These are phyloP conservation scores for Pemphredon lugubris DNA, from an alignment of 2,888 invertebrate genomes.

Conservation along the genomic window DNA sequence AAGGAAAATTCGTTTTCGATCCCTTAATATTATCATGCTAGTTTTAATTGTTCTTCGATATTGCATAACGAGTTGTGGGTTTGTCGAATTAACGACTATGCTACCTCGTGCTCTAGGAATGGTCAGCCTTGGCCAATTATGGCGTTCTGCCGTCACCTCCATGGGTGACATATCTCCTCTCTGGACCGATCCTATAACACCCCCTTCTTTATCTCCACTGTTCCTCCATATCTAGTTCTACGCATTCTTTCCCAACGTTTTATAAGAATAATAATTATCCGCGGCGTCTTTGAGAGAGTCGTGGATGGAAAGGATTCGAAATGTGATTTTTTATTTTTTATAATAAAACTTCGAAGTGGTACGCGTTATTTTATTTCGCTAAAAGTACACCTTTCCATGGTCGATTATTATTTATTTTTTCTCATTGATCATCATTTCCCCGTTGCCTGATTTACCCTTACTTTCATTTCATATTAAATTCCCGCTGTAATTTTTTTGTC, in stretches of 20 bases:
- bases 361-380: no score
- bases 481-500: no score
- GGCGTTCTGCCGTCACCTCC: constrained; percentile 65
- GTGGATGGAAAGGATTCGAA: no score
- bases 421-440: no score
- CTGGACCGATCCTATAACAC: constrained; percentile 63
- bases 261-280: no score
- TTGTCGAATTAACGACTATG: constrained; percentile 32
- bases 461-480: no score
- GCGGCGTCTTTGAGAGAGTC: no score
- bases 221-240: constrained; percentile 23
- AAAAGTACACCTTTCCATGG: no score
- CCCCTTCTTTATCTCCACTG: constrained; percentile 41
- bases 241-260: constrained; percentile 8
- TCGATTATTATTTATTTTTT: no score
- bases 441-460: no score
- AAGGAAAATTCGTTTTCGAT: constrained; percentile 16
- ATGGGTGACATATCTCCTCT: constrained; percentile 71
- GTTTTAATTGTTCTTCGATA: constrained; percentile 23
- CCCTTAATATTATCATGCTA: constrained; percentile 33
- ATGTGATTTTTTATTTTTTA: no score
- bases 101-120: constrained; percentile 69
- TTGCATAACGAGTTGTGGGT: constrained; percentile 4
- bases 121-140: constrained; percentile 64
- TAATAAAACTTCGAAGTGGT: no score